A percentile compares a stretch with the other conserved stretches of the same genome.
Conservation (phyloP, 2,797 vertebrate genomes). For the Echeneis naucrates region DNA sequence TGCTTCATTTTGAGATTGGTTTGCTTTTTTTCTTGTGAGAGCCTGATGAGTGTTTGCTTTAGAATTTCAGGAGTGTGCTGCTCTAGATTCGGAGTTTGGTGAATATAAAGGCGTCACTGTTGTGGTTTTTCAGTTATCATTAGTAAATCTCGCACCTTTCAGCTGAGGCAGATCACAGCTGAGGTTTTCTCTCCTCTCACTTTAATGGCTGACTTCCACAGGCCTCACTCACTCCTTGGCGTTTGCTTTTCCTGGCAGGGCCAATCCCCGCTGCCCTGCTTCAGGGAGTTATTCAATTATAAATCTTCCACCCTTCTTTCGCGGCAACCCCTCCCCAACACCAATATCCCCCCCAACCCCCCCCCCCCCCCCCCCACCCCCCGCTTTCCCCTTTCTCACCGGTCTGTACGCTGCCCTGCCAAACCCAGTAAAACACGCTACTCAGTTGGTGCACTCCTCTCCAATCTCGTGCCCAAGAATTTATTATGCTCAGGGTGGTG, state of each 20-base stretch:
- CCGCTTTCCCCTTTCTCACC: conserved; percentile 65
- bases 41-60: conserved; percentile 18
- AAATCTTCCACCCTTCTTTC: conserved; percentile 77
- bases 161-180: conserved; percentile 53
- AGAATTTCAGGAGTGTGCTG: conserved; percentile 5
- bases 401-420: conserved; percentile 67
- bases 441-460: conserved; percentile 62
- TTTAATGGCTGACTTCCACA: conserved; percentile 75
- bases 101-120: conserved; percentile 20
- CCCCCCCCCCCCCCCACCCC: neutral
- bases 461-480: conserved; percentile 77
- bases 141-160: conserved; percentile 72
- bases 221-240: conserved; percentile 63
- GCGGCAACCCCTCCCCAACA: conserved; percentile 23
- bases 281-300: conserved; percentile 83
- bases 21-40: neutral
- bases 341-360: neutral
- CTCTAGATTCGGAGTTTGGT: neutral
- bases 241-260: conserved; percentile 82
- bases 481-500: conserved; percentile 75
- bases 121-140: conserved; percentile 72
- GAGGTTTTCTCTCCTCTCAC: conserved; percentile 64
- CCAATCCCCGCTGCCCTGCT: conserved; percentile 72
- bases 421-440: conserved; percentile 76
- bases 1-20: neutral